Percentiles rank a stretch among this genome's conserved stretches.
These are phyloP conservation scores for Carassius carassius DNA, from an alignment of 2,113 vertebrate genomes.

Conservation along the genomic window DNA sequence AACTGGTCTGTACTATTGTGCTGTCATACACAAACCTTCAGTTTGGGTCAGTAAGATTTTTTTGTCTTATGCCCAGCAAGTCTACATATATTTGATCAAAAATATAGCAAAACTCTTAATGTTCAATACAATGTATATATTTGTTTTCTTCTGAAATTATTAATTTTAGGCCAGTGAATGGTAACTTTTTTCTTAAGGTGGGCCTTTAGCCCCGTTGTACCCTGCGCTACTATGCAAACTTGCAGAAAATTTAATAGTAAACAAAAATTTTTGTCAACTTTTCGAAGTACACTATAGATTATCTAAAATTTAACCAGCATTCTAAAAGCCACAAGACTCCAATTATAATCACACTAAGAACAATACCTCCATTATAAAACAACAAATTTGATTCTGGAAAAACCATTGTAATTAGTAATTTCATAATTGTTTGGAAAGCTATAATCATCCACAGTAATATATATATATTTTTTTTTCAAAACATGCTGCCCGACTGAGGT, in stretches of 20 bases:
- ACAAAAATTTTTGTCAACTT: too few relatives aligned
- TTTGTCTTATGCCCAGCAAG: not conserved
- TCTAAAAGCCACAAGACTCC: not conserved
- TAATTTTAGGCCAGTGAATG: too few relatives aligned
- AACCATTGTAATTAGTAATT: conserved; percentile 1
- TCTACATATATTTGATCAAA: not conserved
- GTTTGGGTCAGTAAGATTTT: not conserved
- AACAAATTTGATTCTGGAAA: not conserved
- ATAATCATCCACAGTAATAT: not conserved
- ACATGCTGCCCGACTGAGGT: not conserved
- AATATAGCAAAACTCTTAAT: not conserved
- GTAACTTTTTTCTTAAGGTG: too few relatives aligned
- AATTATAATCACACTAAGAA: not conserved
- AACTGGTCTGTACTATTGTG: not conserved
- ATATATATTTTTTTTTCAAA: conserved; percentile 2
- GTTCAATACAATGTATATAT: too few relatives aligned
- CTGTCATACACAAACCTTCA: not conserved
- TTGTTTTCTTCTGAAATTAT: too few relatives aligned
- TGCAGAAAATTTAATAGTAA: too few relatives aligned
- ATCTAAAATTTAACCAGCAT: not conserved
- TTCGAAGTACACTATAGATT: too few relatives aligned
- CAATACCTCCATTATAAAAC: not conserved
- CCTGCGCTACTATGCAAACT: too few relatives aligned
- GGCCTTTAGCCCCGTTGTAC: too few relatives aligned
- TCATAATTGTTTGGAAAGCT: not conserved